Conservation (phyloP, 2,113 vertebrate species). For the Xenopus borealis region DNA sequence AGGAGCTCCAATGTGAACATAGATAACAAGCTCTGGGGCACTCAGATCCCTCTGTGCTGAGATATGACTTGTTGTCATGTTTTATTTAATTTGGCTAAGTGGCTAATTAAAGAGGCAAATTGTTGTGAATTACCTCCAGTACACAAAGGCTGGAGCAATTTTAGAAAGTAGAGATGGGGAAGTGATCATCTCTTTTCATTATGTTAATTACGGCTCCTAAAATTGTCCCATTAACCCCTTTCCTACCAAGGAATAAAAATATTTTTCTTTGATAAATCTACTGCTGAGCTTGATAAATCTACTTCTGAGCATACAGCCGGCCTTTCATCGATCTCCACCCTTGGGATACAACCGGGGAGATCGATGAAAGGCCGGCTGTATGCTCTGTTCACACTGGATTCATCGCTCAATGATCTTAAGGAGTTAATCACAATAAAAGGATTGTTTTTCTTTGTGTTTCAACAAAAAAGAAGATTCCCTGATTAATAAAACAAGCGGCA, state of each 20-base stretch:
- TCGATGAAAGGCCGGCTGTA: too few relatives aligned
- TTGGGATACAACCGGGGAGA: too few relatives aligned
- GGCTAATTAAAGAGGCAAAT: slow-evolving; percentile 30
- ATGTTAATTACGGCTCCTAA: neutral
- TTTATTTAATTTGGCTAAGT: slow-evolving; percentile 21
- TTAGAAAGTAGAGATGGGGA: neutral
- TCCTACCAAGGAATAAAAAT: neutral
- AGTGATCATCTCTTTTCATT: neutral
- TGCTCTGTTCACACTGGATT: too few relatives aligned
- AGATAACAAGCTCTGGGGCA: neutral
- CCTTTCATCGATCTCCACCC: too few relatives aligned
- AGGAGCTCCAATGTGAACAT: neutral
- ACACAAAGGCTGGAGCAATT: neutral
- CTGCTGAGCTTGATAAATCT: too few relatives aligned
- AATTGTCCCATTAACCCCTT: neutral
- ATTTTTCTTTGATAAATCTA: too few relatives aligned
- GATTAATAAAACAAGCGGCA: neutral
- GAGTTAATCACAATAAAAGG: too few relatives aligned
- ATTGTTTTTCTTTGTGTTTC: neutral
- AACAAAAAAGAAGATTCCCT: neutral
- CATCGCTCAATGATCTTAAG: too few relatives aligned
- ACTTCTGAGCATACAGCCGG: too few relatives aligned
- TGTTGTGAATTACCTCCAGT: neutral
- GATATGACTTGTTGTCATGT: slow-evolving; percentile 2
- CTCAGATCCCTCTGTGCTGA: slow-evolving; percentile 1